Evolutionary conservation across 2,113 vertebrate genomes (phyloP).

Genomic region (Lophochroa leadbeateri): DNA sequence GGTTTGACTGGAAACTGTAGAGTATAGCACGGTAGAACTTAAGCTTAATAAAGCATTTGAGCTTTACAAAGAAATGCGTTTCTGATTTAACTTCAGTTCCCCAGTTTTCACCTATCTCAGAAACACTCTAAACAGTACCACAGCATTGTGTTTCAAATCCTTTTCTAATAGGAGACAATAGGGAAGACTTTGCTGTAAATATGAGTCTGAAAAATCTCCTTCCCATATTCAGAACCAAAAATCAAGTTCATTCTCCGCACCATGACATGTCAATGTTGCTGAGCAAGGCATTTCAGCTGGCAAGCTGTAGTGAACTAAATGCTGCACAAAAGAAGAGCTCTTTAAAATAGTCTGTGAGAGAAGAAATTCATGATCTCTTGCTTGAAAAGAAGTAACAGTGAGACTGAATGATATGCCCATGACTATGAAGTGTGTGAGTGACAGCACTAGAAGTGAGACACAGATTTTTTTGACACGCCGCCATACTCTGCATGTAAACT

Average conservation of each 20-base stretch:
- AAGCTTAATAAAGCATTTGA: neutral
- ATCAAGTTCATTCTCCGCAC: neutral
- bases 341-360: neutral
- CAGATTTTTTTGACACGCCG: fast-evolving
- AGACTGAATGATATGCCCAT: neutral
- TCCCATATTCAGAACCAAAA: neutral
- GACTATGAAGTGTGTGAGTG: neutral
- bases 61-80: neutral
- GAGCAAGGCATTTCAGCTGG: neutral
- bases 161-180: neutral
- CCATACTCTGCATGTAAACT: neutral
- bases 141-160: neutral
- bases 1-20: neutral
- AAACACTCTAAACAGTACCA: neutral
- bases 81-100: neutral
- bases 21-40: neutral
- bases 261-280: neutral
- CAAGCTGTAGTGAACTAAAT: neutral
- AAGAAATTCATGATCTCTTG: neutral
- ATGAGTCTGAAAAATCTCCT: neutral
- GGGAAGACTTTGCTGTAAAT: neutral
- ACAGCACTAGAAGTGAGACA: neutral
- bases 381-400: neutral
- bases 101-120: neutral
- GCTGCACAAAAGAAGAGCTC: neutral